These are phyloP conservation scores for Channa argus DNA, from an alignment of 2,113 vertebrate genomes.

Conservation along the genomic window DNA sequence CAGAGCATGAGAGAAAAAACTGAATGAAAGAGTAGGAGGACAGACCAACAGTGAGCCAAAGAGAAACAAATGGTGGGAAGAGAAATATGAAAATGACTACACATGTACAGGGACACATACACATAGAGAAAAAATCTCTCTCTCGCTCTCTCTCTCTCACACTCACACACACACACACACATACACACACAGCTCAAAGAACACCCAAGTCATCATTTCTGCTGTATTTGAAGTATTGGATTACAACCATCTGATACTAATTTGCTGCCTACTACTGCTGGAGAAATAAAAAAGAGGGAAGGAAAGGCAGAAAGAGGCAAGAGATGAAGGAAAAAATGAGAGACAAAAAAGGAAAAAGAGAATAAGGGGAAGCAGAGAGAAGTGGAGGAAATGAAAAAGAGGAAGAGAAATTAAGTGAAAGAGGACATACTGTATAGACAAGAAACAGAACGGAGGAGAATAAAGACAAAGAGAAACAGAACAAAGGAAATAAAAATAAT, in stretches of 20 bases:
- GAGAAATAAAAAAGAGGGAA: slow-evolving; percentile 36
- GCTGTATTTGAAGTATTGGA: slow-evolving; percentile 91
- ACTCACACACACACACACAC: slow-evolving; percentile 20
- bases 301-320: slow-evolving; percentile 17
- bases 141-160: background rate
- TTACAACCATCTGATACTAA: slow-evolving; percentile 98
- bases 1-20: slow-evolving; percentile 52
- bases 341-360: slow-evolving; percentile 34
- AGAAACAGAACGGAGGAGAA: slow-evolving; percentile 6
- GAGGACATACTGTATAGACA: background rate
- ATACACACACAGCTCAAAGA: slow-evolving; percentile 81
- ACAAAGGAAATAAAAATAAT: slow-evolving; percentile 24
- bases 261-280: slow-evolving; percentile 89
- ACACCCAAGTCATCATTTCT: slow-evolving; percentile 92
- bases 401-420: slow-evolving; percentile 8
- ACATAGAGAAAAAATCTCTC: background rate
- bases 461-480: background rate
- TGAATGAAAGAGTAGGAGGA: slow-evolving; percentile 37
- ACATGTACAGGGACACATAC: slow-evolving; percentile 13
- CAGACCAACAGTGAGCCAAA: slow-evolving; percentile 69
- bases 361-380: slow-evolving; percentile 9
- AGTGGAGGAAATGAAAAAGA: background rate
- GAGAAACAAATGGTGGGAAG: slow-evolving; percentile 14
- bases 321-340: slow-evolving; percentile 41
- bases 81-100: slow-evolving; percentile 9